phyloP scores from a whole-genome alignment of 2,797 vertebrate species.

The Eupleurogrammus muticus region DNA sequence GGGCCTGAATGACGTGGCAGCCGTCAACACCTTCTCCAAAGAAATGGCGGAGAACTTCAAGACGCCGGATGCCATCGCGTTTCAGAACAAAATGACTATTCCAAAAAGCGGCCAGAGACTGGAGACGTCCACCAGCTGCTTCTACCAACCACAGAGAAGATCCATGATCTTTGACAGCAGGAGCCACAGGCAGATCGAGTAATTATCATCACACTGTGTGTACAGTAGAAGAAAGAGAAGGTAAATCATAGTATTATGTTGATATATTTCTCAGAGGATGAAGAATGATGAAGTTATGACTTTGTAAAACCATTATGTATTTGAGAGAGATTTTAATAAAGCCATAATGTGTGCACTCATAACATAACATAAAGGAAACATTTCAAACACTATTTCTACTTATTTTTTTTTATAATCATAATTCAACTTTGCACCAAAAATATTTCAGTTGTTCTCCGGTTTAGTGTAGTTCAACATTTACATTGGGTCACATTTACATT shows the following conservation, averaged over 20 bases:
- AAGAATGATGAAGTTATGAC: constrained; percentile 11
- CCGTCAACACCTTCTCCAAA: constrained; percentile 82
- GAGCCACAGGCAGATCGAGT: constrained; percentile 95
- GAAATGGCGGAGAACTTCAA: constrained; percentile 87
- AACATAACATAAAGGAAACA: neutral
- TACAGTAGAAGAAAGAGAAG: no score
- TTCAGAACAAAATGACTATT: constrained; percentile 97
- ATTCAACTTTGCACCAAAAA: no score
- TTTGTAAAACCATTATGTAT: constrained; percentile 6
- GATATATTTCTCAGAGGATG: neutral
- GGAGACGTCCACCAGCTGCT: constrained; percentile 98
- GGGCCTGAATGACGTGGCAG: constrained; percentile 86
- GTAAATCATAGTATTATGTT: constrained; percentile 16
- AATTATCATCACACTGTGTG: constrained; percentile 46
- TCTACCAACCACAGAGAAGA: constrained; percentile 97
- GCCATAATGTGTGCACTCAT: constrained; percentile 6
- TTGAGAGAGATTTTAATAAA: constrained; percentile 4
- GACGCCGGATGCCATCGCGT: constrained; percentile 86
- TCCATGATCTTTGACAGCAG: constrained; percentile 98
- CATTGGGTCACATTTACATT: no score
- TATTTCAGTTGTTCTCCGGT: no score
- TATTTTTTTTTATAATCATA: no score
- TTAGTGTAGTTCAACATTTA: no score
- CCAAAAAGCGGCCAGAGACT: constrained; percentile 98
- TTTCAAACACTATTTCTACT: no score